Percentiles rank a stretch among this genome's conserved stretches.
These are phyloP conservation scores for Poecilia velifera DNA, from an alignment of 2,797 vertebrate genomes.

Conservation along the genomic window DNA sequence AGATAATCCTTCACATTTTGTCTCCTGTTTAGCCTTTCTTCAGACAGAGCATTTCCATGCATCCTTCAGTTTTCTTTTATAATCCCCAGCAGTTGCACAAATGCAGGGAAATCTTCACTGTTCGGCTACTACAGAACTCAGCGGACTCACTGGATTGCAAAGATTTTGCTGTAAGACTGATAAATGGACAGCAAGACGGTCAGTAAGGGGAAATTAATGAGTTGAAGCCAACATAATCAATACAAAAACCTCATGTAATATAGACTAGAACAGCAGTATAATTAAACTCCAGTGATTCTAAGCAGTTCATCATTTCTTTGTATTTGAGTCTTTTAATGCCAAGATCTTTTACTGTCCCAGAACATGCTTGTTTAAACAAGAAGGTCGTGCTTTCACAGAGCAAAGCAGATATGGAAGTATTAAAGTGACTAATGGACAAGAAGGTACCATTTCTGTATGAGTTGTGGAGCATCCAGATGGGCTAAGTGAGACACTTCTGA, in stretches of 20 bases:
- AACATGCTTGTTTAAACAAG: slow-evolving; percentile 11
- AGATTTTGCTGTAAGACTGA: slow-evolving; percentile 19
- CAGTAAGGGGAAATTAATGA: slow-evolving; percentile 27
- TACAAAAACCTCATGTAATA: slow-evolving; percentile 3
- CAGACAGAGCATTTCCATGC: neutral
- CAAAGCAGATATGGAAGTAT: slow-evolving; percentile 17
- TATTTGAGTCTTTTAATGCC: slow-evolving; percentile 22
- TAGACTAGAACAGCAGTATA: slow-evolving; percentile 14
- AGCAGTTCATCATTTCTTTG: slow-evolving; percentile 37
- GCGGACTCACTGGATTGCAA: slow-evolving; percentile 25
- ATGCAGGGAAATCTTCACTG: slow-evolving; percentile 4
- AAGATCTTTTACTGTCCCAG: slow-evolving; percentile 19
- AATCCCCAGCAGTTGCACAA: no score
- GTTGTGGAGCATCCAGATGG: slow-evolving; percentile 26
- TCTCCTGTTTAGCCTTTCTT: slow-evolving; percentile 35
- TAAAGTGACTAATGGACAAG: neutral
- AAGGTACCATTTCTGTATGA: neutral
- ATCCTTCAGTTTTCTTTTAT: no score
- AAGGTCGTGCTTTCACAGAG: slow-evolving; percentile 6
- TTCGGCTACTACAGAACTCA: slow-evolving; percentile 15
- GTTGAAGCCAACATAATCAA: slow-evolving; percentile 24
- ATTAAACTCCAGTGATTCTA: slow-evolving; percentile 22
- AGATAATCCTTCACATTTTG: neutral
- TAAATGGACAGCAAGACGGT: neutral
- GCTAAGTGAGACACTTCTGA: slow-evolving; percentile 23